Base-by-base conservation (phyloP, 2,888 invertebrate species). In the Sesamia inferens region DNA sequence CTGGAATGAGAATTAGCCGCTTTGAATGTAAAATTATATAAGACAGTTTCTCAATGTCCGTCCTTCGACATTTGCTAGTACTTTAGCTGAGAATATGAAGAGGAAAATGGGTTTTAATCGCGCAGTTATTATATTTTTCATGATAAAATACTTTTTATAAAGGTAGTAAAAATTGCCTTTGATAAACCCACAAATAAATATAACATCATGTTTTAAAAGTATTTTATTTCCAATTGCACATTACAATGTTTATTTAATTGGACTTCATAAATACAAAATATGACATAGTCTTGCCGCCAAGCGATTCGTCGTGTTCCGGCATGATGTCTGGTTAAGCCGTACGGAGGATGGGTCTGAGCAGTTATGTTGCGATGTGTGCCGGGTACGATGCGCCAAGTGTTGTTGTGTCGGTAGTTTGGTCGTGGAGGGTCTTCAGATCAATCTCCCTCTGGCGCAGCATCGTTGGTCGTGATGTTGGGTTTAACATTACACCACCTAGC, bases 191-290 rank as follows among this genome's bases (percentile, higher is more conserved):
- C 3, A 44, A n/a, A 8, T 55, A 44, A 57, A 14, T 7, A 19
- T 55, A 58, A 22, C 8, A 16, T n/a, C 19, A n/a, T 13, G 5
- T 47, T 44, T 16, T 44, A 44, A 22, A 51, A 47, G 39, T 54
- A 54, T 47, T 39, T 71, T 19, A 4, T 39, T 42, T 59, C 44
- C 3, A 55, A 63, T 19, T 48, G 16, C 22, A 19, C 24, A 8
- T 48, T 58, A 58, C 16, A 48, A 24, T 7, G 24, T 42, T 39
- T 16, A 54, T 59, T 54, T 42, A 76, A 55, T 75, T 54, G 13
- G 6, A 61, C 7, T 11, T n/a, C 5, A 47, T 6, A n/a, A 59
- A 39, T 63, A 10, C 8, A n/a, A 73, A 47, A 59, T 13, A 42
- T 14, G 0, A 62, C 48, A 55, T 24, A n/a, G 19, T n/a, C n/a